A percentile compares a stretch with the other conserved stretches of the same genome.
phyloP scores from a whole-genome alignment of 2,113 vertebrate species.

The Lophura nycthemera region DNA sequence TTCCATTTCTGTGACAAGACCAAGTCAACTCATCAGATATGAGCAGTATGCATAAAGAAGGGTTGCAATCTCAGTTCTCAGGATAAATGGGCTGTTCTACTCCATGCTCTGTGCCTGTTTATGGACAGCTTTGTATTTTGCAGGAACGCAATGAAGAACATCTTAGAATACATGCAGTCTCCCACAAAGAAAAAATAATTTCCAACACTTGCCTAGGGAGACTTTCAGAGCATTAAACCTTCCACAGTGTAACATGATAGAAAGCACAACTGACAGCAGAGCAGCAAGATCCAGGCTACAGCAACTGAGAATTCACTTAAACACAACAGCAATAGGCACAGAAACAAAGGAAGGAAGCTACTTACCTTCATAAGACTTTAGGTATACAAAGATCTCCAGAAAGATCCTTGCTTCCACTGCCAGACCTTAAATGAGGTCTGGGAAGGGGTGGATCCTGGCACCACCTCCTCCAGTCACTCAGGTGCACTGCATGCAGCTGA shows the following conservation, averaged over 20 bases:
- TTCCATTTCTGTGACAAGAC: not conserved
- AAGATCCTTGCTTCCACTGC: too few relatives aligned
- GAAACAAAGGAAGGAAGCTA: too few relatives aligned
- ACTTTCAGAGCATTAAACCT: not conserved
- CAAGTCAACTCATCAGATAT: not conserved
- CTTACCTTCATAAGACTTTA: too few relatives aligned
- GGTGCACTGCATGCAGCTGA: too few relatives aligned
- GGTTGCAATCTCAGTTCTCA: not conserved
- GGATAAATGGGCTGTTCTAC: not conserved
- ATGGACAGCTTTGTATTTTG: not conserved
- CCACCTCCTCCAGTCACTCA: too few relatives aligned
- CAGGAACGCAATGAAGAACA: not conserved
- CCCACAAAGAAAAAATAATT: accelerated
- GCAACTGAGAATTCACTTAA: too few relatives aligned
- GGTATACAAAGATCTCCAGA: too few relatives aligned
- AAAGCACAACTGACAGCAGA: too few relatives aligned
- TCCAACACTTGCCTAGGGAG: not conserved
- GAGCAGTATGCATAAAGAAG: not conserved
- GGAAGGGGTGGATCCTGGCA: too few relatives aligned
- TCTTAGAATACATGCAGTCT: not conserved
- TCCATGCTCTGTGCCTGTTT: not conserved
- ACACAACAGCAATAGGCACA: too few relatives aligned
- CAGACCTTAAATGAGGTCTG: too few relatives aligned
- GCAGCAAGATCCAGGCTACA: too few relatives aligned
- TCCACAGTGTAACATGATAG: not conserved